phyloP scores from a whole-genome alignment of 2,888 invertebrate species.

The Escarpia spicata region DNA sequence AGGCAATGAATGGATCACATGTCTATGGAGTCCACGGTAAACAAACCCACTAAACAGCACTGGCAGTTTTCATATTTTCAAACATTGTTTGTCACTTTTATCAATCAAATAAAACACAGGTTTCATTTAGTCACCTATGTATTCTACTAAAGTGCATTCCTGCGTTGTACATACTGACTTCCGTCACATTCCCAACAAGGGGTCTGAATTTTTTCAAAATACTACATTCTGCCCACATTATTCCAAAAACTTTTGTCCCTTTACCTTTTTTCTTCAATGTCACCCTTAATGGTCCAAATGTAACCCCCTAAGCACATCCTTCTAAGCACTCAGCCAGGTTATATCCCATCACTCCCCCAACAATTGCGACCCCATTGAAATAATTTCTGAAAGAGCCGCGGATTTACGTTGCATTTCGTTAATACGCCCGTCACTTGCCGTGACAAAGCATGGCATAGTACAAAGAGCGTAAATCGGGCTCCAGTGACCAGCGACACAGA shows the following conservation, averaged over 20 bases:
- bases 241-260: too few relatives aligned
- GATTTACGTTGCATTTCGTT: constrained; percentile 7
- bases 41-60: neutral
- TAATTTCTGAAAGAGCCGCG: neutral
- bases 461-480: constrained; percentile 10
- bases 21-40: neutral
- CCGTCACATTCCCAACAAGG: neutral
- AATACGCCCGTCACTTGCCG: neutral
- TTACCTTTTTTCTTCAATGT: neutral
- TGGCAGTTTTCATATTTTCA: too few relatives aligned
- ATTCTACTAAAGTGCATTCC: neutral
- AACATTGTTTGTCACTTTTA: neutral
- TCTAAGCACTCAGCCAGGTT: neutral
- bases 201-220: neutral
- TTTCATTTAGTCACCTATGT: neutral
- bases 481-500: neutral
- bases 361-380: neutral
- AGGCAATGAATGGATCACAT: neutral
- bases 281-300: neutral
- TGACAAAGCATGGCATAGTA: neutral
- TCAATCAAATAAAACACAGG: neutral
- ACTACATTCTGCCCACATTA: neutral
- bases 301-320: neutral
- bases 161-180: neutral
- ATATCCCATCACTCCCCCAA: neutral